phyloP scores from a whole-genome alignment of 2,888 invertebrate genomes.

The Lycaena phlaeas region DNA sequence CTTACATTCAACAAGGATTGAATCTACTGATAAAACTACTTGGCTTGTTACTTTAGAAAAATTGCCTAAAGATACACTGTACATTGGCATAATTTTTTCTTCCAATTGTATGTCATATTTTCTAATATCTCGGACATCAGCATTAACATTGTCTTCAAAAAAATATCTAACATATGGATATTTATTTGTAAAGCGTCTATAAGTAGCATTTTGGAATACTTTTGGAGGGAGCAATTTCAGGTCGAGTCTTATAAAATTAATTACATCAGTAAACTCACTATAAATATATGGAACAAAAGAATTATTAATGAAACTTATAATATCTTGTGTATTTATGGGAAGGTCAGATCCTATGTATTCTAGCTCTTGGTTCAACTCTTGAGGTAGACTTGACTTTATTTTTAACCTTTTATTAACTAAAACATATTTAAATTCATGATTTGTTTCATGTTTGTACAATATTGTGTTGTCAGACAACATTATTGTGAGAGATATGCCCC shows the following conservation, averaged over 20 bases:
- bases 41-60: background rate
- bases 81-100: constrained; percentile 31
- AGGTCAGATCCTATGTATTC: constrained; percentile 9
- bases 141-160: constrained; percentile 22
- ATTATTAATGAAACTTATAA: constrained; percentile 7
- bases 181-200: constrained; percentile 22
- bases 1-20: constrained; percentile 32
- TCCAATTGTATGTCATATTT: constrained; percentile 38
- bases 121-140: background rate
- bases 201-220: constrained; percentile 8
- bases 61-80: constrained; percentile 19
- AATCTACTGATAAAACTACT: background rate
- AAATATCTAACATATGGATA: constrained; percentile 39
- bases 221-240: constrained; percentile 12
- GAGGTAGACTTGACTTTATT: background rate
- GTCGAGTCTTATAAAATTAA: constrained; percentile 16
- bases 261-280: constrained; percentile 9
- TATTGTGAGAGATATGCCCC: constrained; percentile 25
- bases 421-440: constrained; percentile 25
- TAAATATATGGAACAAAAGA: background rate
- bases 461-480: constrained; percentile 12
- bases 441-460: constrained; percentile 23
- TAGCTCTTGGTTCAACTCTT: constrained; percentile 16
- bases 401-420: constrained; percentile 31
- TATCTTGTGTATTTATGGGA: background rate